Evolutionary conservation across 2,113 vertebrate genomes (phyloP).

Genomic region (Phrynosoma platyrhinos): DNA sequence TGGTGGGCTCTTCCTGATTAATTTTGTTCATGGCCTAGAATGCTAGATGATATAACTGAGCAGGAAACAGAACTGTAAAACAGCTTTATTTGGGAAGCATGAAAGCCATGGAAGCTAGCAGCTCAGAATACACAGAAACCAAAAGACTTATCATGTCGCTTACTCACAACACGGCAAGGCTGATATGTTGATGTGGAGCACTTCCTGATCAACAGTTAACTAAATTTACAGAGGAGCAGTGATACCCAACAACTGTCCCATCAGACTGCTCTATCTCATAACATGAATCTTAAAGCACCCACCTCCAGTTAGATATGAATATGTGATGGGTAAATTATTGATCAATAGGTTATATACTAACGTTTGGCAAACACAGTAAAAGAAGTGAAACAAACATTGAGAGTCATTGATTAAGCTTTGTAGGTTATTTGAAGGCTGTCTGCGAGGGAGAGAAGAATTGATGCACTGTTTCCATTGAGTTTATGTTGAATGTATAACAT

Average conservation of each 20-base stretch:
- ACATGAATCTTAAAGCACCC: neutral
- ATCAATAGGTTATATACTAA: neutral
- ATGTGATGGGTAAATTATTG: neutral
- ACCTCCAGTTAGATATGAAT: neutral
- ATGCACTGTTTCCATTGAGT: neutral
- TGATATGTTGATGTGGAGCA: neutral
- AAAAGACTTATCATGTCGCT: neutral
- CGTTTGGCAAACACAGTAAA: neutral
- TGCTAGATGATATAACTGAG: neutral
- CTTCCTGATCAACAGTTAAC: neutral
- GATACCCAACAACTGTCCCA: neutral
- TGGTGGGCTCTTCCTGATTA: neutral
- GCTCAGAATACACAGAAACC: neutral
- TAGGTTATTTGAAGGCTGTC: neutral
- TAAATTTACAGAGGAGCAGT: neutral
- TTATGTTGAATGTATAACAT: neutral
- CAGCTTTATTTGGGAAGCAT: neutral
- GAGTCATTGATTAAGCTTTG: neutral
- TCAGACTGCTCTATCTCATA: neutral
- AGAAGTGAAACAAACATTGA: neutral
- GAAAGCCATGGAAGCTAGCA: neutral
- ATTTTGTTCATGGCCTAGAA: neutral
- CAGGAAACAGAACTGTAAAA: neutral
- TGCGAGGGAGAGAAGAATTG: neutral
- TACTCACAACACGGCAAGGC: neutral